These are phyloP conservation scores for Amyelois transitella DNA, from an alignment of 1,140 invertebrate genomes.

Conservation along the genomic window DNA sequence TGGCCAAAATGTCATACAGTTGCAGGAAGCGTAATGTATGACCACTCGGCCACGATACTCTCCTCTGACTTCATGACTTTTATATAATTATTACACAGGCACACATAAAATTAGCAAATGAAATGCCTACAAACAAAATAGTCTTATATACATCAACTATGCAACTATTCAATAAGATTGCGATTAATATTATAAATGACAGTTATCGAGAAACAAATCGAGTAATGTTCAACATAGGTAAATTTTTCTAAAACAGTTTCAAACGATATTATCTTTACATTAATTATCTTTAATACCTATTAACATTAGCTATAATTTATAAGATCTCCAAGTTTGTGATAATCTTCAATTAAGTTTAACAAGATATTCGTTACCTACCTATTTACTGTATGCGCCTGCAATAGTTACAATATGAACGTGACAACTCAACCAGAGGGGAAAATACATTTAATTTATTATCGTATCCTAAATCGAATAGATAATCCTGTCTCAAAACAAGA, in stretches of 20 bases:
- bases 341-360: conserved; percentile 68
- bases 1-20: no score
- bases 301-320: conserved; percentile 72
- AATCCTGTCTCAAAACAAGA: conserved; percentile 68
- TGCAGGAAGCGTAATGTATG: no score
- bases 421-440: conserved; percentile 56
- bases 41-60: conserved; percentile 10
- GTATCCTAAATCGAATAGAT: conserved; percentile 60
- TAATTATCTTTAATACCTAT: conserved; percentile 67
- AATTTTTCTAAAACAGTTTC: conserved; percentile 72
- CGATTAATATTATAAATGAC: conserved; percentile 52
- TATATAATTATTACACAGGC: conserved; percentile 38
- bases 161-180: conserved; percentile 56
- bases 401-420: conserved; percentile 46
- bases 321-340: conserved; percentile 65
- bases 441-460: conserved; percentile 51
- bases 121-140: conserved; percentile 54
- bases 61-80: conserved; percentile 16
- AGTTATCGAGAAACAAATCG: conserved; percentile 55
- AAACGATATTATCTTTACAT: conserved; percentile 64
- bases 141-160: conserved; percentile 60
- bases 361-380: conserved; percentile 69
- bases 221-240: conserved; percentile 68
- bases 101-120: conserved; percentile 61
- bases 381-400: conserved; percentile 47